phyloP scores from a whole-genome alignment of 1,140 invertebrate genomes.

The Drosophila tristis region DNA sequence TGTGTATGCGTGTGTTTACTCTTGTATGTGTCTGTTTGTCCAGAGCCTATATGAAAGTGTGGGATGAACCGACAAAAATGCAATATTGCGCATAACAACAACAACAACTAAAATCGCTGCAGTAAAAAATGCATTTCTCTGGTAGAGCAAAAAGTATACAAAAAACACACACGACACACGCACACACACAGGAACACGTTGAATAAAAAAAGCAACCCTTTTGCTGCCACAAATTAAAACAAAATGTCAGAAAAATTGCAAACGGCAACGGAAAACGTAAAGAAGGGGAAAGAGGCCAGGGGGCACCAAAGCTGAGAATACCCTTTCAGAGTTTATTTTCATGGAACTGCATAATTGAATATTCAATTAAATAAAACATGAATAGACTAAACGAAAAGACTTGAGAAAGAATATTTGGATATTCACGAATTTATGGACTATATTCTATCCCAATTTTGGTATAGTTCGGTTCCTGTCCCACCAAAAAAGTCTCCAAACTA shows the following conservation, averaged over 20 bases:
- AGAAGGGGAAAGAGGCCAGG: constrained; percentile 30
- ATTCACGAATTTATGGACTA: neutral
- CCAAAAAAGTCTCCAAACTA: too few species aligned
- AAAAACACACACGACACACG: constrained; percentile 30
- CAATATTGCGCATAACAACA: constrained; percentile 71
- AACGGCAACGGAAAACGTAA: constrained; percentile 50
- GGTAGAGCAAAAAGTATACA: constrained; percentile 52
- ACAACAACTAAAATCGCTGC: constrained; percentile 27
- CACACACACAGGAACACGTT: constrained; percentile 28
- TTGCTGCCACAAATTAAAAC: constrained; percentile 80
- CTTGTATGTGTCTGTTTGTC: constrained; percentile 19
- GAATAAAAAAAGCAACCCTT: constrained; percentile 71
- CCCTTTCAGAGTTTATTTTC: constrained; percentile 9
- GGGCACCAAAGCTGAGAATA: constrained; percentile 15
- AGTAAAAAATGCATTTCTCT: constrained; percentile 58
- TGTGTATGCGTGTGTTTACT: constrained; percentile 7
- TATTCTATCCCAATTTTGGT: too few species aligned
- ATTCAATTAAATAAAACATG: too few species aligned
- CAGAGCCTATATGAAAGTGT: constrained; percentile 61
- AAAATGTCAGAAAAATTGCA: constrained; percentile 80
- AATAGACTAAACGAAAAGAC: too few species aligned
- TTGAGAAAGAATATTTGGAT: too few species aligned
- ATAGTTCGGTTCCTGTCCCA: too few species aligned
- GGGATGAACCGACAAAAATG: constrained; percentile 78
- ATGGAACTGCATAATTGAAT: too few species aligned